These are phyloP conservation scores for Sinocyclocheilus anophthalmus DNA, from an alignment of 2,113 vertebrate species.

Conservation along the genomic window DNA sequence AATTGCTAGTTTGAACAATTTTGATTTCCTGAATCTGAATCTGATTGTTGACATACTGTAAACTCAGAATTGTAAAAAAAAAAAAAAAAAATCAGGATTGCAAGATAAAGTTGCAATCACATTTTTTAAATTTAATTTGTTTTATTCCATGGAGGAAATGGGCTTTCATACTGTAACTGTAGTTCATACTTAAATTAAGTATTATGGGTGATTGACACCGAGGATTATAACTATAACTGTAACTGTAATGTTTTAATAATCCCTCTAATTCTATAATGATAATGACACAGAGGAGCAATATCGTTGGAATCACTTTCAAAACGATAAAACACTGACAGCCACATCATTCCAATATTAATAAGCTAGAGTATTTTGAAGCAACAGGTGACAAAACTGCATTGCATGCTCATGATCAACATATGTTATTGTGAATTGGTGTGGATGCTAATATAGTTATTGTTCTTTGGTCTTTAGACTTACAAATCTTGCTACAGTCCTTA, in stretches of 20 bases:
- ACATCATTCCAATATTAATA: background rate
- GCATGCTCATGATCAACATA: background rate
- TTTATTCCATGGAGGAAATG: too few relatives aligned
- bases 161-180: too few relatives aligned
- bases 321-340: too few relatives aligned
- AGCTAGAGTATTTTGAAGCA: background rate
- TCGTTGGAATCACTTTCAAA: too few relatives aligned
- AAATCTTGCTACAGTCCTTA: background rate
- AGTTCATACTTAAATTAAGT: background rate
- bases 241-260: background rate
- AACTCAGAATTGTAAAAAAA: too few relatives aligned
- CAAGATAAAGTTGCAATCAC: too few relatives aligned
- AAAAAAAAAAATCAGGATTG: too few relatives aligned
- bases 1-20: too few relatives aligned
- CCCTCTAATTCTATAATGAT: background rate
- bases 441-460: background rate
- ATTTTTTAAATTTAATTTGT: too few relatives aligned
- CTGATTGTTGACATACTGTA: too few relatives aligned
- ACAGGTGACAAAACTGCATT: background rate
- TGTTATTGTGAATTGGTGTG: background rate
- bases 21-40: too few relatives aligned
- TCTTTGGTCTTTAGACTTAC: background rate
- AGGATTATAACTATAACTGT: background rate
- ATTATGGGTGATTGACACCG: background rate
- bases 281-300: background rate